Evolutionary conservation across 2,797 vertebrate genomes (phyloP).

Genomic region (Chelon auratus): DNA sequence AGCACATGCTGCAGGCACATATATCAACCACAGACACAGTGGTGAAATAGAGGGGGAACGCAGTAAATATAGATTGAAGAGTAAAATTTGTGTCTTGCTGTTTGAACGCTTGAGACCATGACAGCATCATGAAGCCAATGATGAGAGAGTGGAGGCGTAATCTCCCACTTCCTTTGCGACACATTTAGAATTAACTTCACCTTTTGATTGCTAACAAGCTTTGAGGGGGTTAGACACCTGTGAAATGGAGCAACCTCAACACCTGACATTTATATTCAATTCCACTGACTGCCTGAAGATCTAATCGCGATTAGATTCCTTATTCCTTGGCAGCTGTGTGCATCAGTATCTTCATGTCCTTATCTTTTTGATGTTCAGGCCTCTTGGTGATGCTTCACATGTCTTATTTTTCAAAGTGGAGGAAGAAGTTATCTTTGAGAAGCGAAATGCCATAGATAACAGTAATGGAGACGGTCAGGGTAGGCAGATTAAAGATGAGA

Average conservation of each 20-base stretch:
- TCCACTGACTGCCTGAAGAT: slow-evolving; percentile 1
- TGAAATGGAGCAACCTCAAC: background rate
- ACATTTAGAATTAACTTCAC: slow-evolving; percentile 25
- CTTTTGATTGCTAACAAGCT: slow-evolving; percentile 26
- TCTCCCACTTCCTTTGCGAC: slow-evolving; percentile 10
- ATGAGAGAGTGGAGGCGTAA: slow-evolving; percentile 18
- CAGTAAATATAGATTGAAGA: slow-evolving; percentile 15
- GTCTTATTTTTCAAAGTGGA: slow-evolving; percentile 14
- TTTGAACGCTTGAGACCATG: slow-evolving; percentile 16
- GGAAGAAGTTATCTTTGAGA: slow-evolving; percentile 12
- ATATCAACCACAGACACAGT: slow-evolving; percentile 4
- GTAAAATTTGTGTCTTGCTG: slow-evolving; percentile 15
- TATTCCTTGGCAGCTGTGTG: background rate
- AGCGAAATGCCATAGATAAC: slow-evolving; percentile 11
- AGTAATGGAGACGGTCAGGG: background rate
- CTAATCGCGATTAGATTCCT: background rate
- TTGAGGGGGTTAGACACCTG: background rate
- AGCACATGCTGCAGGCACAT: background rate
- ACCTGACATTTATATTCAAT: background rate
- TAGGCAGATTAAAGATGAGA: background rate
- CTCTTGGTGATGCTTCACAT: slow-evolving; percentile 5
- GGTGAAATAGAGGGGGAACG: slow-evolving; percentile 21
- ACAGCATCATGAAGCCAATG: slow-evolving; percentile 15
- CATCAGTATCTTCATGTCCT: background rate
- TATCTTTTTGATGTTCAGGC: background rate